phyloP scores from a whole-genome alignment of 2,113 vertebrate species.

The Mixornis gularis region DNA sequence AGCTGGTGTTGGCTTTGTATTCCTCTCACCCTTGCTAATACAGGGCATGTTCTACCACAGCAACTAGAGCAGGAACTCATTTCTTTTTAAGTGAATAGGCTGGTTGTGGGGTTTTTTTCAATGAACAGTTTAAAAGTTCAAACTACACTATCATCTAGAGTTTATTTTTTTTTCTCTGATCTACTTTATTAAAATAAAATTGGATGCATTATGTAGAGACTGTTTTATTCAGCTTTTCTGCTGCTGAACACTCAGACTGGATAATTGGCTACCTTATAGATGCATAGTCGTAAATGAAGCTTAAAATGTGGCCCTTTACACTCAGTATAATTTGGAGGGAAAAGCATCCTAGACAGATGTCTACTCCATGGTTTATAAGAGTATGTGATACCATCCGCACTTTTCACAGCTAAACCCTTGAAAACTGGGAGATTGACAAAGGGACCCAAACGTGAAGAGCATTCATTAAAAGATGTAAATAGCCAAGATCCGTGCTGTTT shows the following conservation, averaged over 20 bases:
- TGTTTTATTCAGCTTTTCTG: conserved; percentile 14
- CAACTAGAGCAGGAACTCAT: background rate
- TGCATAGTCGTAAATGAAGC: conserved; percentile 43
- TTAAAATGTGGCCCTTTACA: conserved; percentile 50
- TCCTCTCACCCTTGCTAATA: background rate
- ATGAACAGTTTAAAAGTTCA: background rate
- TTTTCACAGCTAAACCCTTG: conserved; percentile 71
- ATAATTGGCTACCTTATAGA: conserved; percentile 41
- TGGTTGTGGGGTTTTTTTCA: background rate
- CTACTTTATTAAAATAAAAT: background rate
- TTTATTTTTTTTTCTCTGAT: background rate
- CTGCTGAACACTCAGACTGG: background rate
- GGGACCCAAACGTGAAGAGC: conserved; percentile 68
- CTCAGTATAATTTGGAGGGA: conserved; percentile 55
- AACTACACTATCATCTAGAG: background rate
- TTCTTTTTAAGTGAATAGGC: background rate
- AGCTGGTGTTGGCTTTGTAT: background rate
- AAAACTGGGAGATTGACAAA: conserved; percentile 72
- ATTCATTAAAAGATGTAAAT: conserved; percentile 79
- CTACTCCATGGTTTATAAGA: conserved; percentile 64
- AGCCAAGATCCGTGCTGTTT: conserved; percentile 68
- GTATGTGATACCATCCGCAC: conserved; percentile 69
- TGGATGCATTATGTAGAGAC: background rate
- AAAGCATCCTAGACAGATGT: conserved; percentile 68
- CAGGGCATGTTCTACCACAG: background rate